Base-by-base conservation (phyloP, 1,140 invertebrate genomes). In the Wasmannia auropunctata region DNA sequence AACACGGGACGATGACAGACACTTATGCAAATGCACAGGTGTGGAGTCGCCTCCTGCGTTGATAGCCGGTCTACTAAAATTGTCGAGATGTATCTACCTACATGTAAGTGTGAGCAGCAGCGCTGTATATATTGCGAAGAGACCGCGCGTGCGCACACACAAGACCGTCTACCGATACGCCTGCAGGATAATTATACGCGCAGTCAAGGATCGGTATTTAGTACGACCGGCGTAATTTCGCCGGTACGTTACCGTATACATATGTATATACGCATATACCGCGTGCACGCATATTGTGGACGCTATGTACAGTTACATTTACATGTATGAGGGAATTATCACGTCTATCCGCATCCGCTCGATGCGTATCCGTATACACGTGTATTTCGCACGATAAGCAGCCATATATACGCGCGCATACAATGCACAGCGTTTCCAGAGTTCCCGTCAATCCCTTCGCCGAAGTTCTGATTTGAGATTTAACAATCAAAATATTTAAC, bases 121-220 rank as follows among this genome's bases (percentile, higher is more conserved):
- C n/a, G n/a, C n/a, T n/a, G n/a, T n/a, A n/a, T n/a, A n/a, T n/a
- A 31, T 43, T 67, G 31, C n/a, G 62, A 72, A 31, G 63, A 58
- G 37, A n/a, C 43, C 3, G 67, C 28, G n/a, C n/a, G n/a, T n/a
- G n/a, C n/a, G n/a, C n/a, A n/a, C n/a, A 37, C 43, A 40, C 11
- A 46, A 76, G 56, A 62, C 74, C 16, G 22, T 60, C 37, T 60
- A 76, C 58, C 76, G 77, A 81, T 81, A 62, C 65, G 28, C 37
- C 7, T n/a, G n/a, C n/a, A 19, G 14, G 37, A 72, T 83, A 83
- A 83, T 83, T 83, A 58, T 83, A 83, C 67, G 67, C 51, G 51
- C 34, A 80, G 62, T 80, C 79, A 83, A 74, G 67, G 67, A 83
- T 83, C 25, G 79, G 37, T 58, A 83, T 83, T 83, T 83, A 83